These are phyloP conservation scores for Pilophorus perplexus DNA, from an alignment of 2,888 invertebrate genomes.

Conservation along the genomic window DNA sequence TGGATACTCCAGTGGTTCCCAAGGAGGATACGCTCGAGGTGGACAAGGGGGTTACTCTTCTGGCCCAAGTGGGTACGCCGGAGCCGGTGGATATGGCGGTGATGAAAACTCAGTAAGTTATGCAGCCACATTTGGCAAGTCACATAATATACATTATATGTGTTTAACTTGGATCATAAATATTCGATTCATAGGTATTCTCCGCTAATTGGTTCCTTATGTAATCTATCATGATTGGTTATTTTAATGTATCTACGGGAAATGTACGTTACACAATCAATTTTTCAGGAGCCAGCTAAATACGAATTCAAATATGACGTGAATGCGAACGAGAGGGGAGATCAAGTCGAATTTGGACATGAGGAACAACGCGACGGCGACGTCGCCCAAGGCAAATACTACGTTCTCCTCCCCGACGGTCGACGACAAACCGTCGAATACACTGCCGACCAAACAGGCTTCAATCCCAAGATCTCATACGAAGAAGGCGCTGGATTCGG, in stretches of 20 bases:
- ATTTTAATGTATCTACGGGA: background rate
- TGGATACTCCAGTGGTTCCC: conserved; percentile 8
- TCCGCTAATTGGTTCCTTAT: background rate
- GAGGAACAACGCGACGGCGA: conserved; percentile 81
- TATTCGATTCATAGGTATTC: no score
- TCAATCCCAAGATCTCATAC: conserved; percentile 76
- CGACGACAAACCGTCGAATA: conserved; percentile 83
- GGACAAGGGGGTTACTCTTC: background rate
- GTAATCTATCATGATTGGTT: background rate
- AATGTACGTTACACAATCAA: background rate
- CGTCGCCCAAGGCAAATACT: conserved; percentile 77
- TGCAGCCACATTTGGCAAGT: background rate
- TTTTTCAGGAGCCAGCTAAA: conserved; percentile 73
- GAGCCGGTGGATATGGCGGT: background rate
- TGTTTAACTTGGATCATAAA: no score
- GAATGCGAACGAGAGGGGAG: conserved; percentile 64
- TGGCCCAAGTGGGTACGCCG: conserved; percentile 14
- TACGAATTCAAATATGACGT: conserved; percentile 85
- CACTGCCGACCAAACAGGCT: conserved; percentile 78
- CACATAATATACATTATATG: no score
- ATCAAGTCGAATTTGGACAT: conserved; percentile 78
- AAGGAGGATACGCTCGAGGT: background rate
- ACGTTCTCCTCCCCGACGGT: conserved; percentile 81
- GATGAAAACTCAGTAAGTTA: conserved; percentile 30
- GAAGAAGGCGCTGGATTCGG: conserved; percentile 54